Base-by-base conservation (phyloP, 37 sponge, comb jelly and placozoan genomes). In the Cladorhizidae sp. region DNA sequence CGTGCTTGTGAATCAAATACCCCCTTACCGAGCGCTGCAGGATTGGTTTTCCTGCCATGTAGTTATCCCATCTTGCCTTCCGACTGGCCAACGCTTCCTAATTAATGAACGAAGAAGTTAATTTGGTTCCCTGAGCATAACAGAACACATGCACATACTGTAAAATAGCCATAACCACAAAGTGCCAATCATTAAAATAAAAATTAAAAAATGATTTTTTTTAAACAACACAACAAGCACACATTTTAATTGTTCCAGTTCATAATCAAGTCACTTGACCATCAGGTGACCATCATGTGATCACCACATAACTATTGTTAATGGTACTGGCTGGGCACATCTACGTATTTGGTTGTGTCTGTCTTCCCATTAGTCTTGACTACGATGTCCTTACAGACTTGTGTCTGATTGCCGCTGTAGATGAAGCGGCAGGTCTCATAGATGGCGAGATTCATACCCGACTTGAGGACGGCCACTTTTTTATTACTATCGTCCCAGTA, bases 1-100 rank as follows among this genome's bases (percentile, higher is more conserved):
- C n/a, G n/a, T n/a, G n/a, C n/a, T n/a, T n/a, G n/a, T n/a, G n/a
- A n/a, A 45, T 45, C 8, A 45, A 28, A 5, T 45, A 45, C 8
- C 9, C 26, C 74, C 3, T 74, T 74, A 74, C 70, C 54, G 69
- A 79, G 31, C 71, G 52, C 32, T 14, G 18, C 37, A 81, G 55
- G 31, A 54, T 69, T n/a, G 67, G 36, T 33, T 58, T 49, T 8
- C 73, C 81, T n/a, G 26, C 45, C 64, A 82, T 82, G 79, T 39
- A 81, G 70, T 81, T 70, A 6, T 82, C 89, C 89, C 89, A 88
- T 50, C 43, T 67, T 17, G 50, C 83, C 18, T 23, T 64, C 7
- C 70, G 73, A 72, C 83, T 82, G 62, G 79, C 74, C 18, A 57
- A 20, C 1, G 52, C 22, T 28, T 82, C 83, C 89, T 88, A 50